Evolutionary conservation across 2,113 vertebrate species (phyloP).

Genomic region (Oenanthe melanoleuca): DNA sequence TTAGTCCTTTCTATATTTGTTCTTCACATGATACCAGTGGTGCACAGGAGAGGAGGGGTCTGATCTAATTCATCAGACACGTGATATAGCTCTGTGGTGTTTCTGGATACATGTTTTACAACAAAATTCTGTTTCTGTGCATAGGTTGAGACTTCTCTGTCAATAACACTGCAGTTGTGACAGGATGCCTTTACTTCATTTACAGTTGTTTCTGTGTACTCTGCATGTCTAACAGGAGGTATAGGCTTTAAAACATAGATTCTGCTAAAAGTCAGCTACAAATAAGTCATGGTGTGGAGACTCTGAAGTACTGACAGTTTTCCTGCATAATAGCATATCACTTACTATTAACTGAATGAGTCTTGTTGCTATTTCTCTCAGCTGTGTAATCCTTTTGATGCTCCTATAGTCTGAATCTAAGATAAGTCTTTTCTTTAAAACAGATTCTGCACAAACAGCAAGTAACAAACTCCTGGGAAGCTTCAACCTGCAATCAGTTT

Average conservation of each 20-base stretch:
- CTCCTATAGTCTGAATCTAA: neutral
- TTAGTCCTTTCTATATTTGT: neutral
- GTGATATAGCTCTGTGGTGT: neutral
- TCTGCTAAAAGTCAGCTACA: neutral
- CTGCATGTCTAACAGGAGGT: neutral
- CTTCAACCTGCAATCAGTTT: conserved; percentile 32
- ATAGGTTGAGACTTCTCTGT: neutral
- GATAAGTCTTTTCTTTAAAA: neutral
- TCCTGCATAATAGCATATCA: neutral
- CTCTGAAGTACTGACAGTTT: neutral
- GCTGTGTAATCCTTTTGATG: neutral
- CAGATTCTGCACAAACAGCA: conserved; percentile 69
- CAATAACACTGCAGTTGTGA: neutral
- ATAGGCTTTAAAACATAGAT: neutral
- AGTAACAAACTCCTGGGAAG: conserved; percentile 44
- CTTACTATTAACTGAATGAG: neutral
- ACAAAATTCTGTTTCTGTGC: neutral
- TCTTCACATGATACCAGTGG: neutral
- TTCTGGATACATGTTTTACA: neutral
- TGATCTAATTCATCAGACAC: neutral
- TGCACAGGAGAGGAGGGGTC: neutral
- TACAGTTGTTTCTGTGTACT: neutral
- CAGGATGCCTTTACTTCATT: neutral
- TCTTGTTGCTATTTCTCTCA: neutral
- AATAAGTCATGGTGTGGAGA: neutral